Base-by-base conservation (phyloP, 2,797 vertebrate genomes). In the Tauraco hartlaubi region DNA sequence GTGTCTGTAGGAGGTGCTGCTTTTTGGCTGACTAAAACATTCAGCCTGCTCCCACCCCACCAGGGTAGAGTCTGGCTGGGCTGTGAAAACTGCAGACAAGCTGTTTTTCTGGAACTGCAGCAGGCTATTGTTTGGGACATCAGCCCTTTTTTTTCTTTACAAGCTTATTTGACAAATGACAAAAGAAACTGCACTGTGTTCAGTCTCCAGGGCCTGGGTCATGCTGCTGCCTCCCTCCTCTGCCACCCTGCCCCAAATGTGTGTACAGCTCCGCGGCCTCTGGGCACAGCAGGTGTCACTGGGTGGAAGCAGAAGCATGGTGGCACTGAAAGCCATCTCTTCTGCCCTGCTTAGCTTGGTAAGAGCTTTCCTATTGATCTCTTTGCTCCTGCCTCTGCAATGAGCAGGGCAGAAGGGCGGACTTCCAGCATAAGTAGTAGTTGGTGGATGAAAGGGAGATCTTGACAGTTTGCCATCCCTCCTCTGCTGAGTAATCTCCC, bases 41-140 rank as follows among this genome's bases (percentile, higher is more conserved):
- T 94, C 74, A 72, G 85, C 59, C 63, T 84, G 87, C 88, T 90
- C 85, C 85, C 87, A 95, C 44, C 96, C 92, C 61, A 92, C 67
- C 8, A 7, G 92, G 59, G 46, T 35, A 88, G 89, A 95, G 89
- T 49, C 85, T 89, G 85, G 56, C 83, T 78, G 85, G 71, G 85
- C 7, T 44, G 88, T 92, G 69, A 92, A 95, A 96, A 95, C 77
- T 90, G 95, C 93, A 92, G 90, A 95, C 44, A 0, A 93, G 92
- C 93, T 67, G 92, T 93, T 95, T 95, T 94, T 96, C 90, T 96
- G 95, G 90, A 96, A 94, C 91, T 92, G 96, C 80, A 96, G 93
- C 88, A 56, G 93, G 77, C 94, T 84, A 92, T 96, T 96, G 91
- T 96, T 95, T 69, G 74, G 91, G 90, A 58, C 80, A 71, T 73